These are phyloP conservation scores for Caenorhabditis zanzibari DNA, from an alignment of 2,888 invertebrate species.

Conservation along the genomic window DNA sequence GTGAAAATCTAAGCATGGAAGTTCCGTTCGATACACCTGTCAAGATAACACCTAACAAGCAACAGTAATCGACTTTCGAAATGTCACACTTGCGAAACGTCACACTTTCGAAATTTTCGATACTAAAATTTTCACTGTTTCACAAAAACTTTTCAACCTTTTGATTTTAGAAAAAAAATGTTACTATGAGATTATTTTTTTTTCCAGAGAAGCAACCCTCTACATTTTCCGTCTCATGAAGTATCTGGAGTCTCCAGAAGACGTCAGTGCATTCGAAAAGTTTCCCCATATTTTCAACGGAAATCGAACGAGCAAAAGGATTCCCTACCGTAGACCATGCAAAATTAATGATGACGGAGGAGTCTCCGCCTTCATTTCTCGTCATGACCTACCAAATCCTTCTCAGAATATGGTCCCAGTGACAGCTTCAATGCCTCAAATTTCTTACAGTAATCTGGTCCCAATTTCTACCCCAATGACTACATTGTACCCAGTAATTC, in stretches of 20 bases:
- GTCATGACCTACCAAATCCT: constrained; percentile 9
- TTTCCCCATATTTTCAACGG: constrained; percentile 36
- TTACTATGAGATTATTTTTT: neutral
- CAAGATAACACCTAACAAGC: too few species aligned
- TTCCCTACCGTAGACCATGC: constrained; percentile 27
- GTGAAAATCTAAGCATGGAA: too few species aligned
- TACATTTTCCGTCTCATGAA: constrained; percentile 27
- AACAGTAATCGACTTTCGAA: too few species aligned
- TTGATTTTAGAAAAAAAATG: neutral
- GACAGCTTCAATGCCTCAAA: too few species aligned
- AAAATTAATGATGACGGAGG: constrained; percentile 21
- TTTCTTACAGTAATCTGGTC: too few species aligned
- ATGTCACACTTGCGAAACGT: too few species aligned
- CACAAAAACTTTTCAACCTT: too few species aligned
- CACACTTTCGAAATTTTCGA: too few species aligned
- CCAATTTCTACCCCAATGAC: too few species aligned
- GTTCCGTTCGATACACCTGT: too few species aligned
- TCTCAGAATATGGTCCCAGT: neutral
- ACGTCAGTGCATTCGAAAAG: neutral
- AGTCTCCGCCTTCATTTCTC: constrained; percentile 37
- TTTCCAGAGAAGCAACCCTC: constrained; percentile 39
- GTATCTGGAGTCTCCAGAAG: neutral
- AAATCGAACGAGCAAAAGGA: constrained; percentile 7
- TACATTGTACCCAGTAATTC: neutral
- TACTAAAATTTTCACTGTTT: too few species aligned